Evolutionary conservation across 53 echinoderm and acorn worm species (phyloP).

Genomic region (Patiria pectinifera): DNA sequence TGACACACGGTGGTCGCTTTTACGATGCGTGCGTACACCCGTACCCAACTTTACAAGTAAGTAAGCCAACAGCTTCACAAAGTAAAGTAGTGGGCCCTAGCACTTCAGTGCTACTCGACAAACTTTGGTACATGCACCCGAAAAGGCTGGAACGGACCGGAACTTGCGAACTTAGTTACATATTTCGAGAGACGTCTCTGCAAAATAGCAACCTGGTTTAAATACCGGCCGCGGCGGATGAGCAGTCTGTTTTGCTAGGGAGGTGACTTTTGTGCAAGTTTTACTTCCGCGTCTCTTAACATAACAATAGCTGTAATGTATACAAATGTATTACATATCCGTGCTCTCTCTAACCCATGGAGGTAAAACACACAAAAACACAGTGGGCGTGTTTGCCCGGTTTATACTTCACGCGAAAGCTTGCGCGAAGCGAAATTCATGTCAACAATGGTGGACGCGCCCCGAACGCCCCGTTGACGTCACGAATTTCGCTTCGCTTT

Average conservation of each 20-base stretch:
- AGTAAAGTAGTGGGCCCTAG: neutral
- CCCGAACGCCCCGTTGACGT: too few relatives aligned
- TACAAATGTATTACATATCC: too few relatives aligned
- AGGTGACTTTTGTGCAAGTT: neutral
- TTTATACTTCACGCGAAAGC: too few relatives aligned
- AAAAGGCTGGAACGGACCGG: neutral
- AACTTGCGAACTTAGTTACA: neutral
- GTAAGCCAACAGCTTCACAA: too few relatives aligned
- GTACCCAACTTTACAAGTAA: too few relatives aligned
- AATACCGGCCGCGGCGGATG: neutral
- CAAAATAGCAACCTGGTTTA: neutral
- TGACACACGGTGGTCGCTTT: neutral
- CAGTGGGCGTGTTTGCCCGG: too few relatives aligned
- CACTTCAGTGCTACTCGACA: neutral
- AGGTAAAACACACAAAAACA: too few relatives aligned
- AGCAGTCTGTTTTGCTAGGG: neutral
- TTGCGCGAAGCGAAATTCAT: too few relatives aligned
- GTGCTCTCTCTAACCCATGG: too few relatives aligned
- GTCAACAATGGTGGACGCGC: too few relatives aligned
- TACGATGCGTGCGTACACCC: too few relatives aligned
- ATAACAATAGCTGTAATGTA: neutral
- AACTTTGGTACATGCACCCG: neutral
- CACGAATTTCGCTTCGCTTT: too few relatives aligned
- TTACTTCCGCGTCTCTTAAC: neutral
- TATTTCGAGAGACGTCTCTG: neutral